Evolutionary conservation across 2,113 vertebrate species (phyloP), one percentile per base, ranked within the genome.

Genomic region (Sebastes fasciatus): DNA sequence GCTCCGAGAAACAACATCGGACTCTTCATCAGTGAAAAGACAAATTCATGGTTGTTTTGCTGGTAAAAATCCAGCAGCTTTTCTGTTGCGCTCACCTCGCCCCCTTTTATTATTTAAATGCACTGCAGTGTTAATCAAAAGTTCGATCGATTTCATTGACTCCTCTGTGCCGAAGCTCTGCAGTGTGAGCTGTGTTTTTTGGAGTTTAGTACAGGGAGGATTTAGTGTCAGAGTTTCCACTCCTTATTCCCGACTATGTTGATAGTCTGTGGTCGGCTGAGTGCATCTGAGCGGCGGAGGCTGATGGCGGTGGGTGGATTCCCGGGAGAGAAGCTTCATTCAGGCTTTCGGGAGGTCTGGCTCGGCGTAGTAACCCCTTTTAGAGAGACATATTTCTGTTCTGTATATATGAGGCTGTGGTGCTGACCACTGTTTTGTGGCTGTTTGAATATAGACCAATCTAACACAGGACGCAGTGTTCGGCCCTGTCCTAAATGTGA

Each of bases 51-150:
- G 61, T 54, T 70, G 84, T 84, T 77, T 54, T 52, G 43, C 65
- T 85, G 83, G 85, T 84, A 0, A 58, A 60, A 71, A 79, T 87
- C 80, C 74, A 87, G 64, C 66, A 10, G 66, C 68, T 19, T 54
- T 85, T 83, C 79, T 52, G 70, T 55, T 82, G 61, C 69, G 73
- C 78, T 77, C 63, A 55, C 40, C 55, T 66, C 63, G 10, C 74
- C 68, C 64, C 76, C 9, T 45, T 86, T 89, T 81, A 92, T 92
- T 80, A 83, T 85, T 79, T 83, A 69, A 89, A 88, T 77, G 75
- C 67, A 49, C 79, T 34, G 71, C 82, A 73, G 74, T 67, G 83
- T 82, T 91, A 81, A 93, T 92, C 89, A 90, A 85, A 89, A 72
- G 72, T 88, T 74, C 7, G 16, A 88, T 87, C 84, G 86, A 91